phyloP scores from a whole-genome alignment of 35 echinoderm and acorn worm species.

The Anneissia japonica region DNA sequence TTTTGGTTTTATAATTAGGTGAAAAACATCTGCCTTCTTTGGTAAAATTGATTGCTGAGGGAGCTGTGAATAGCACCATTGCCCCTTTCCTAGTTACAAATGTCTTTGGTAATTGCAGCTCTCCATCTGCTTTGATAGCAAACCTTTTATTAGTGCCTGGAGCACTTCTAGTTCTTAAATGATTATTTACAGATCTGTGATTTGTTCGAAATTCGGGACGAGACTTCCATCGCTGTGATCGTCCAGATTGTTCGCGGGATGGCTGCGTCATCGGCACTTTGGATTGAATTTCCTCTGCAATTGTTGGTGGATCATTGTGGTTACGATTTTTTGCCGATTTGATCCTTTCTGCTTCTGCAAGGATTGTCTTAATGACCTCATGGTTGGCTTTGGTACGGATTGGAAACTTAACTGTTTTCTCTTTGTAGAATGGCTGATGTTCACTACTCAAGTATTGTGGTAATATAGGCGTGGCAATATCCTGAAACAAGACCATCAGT shows the following conservation, averaged over 20 bases:
- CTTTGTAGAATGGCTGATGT: neutral
- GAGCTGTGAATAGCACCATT: conserved; percentile 81
- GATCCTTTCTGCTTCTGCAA: neutral
- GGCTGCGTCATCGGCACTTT: neutral
- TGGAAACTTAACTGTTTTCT: conserved; percentile 14
- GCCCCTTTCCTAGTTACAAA: conserved; percentile 72
- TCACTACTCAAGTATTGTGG: neutral
- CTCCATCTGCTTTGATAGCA: conserved; percentile 7
- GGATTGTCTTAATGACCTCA: neutral
- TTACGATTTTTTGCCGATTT: neutral
- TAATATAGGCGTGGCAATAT: neutral
- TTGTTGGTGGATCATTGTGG: neutral
- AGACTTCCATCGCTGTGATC: neutral
- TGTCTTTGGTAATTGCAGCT: conserved; percentile 71
- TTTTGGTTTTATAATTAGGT: neutral
- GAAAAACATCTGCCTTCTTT: conserved; percentile 6
- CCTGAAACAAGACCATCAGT: neutral
- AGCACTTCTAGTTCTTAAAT: neutral
- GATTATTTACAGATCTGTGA: neutral
- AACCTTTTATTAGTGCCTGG: neutral
- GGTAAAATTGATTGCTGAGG: neutral
- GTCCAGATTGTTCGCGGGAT: neutral
- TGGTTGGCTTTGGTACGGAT: neutral
- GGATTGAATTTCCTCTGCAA: neutral
- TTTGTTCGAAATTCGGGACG: neutral